phyloP scores from a whole-genome alignment of 2,888 invertebrate species.

The Megaustenia siamemsis region DNA sequence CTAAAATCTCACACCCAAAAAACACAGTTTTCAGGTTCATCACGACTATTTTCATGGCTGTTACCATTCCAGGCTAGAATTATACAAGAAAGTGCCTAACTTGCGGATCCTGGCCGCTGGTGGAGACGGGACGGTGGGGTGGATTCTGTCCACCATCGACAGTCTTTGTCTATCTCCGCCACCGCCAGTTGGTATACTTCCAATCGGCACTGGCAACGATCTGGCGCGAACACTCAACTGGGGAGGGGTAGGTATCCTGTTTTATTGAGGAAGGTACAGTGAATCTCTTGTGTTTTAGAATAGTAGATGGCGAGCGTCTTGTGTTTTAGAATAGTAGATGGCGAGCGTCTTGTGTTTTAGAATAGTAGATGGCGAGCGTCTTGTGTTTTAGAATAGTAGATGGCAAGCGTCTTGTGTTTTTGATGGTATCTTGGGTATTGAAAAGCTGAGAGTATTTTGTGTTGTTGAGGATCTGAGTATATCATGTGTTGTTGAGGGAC shows the following conservation, averaged over 20 bases:
- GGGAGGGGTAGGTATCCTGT: constrained; percentile 88
- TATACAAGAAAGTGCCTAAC: constrained; percentile 96
- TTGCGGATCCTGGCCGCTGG: constrained; percentile 96
- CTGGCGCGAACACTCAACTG: constrained; percentile 97
- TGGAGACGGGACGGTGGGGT: constrained; percentile 98
- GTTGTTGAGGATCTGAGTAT: too few relatives aligned
- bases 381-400: too few relatives aligned
- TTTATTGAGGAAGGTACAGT: constrained; percentile 53
- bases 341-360: too few relatives aligned
- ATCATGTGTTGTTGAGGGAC: too few relatives aligned
- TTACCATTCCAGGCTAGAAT: constrained; percentile 86
- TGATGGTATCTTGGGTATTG: too few relatives aligned
- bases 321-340: too few relatives aligned
- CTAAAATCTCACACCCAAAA: not conserved
- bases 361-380: too few relatives aligned
- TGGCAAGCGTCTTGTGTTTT: too few relatives aligned
- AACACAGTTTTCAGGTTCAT: too few relatives aligned
- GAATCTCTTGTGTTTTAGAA: too few relatives aligned
- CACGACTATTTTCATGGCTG: not conserved
- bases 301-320: too few relatives aligned
- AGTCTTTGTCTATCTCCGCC: constrained; percentile 88
- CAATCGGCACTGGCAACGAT: constrained; percentile 99
- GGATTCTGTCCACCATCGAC: constrained; percentile 97
- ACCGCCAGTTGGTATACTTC: constrained; percentile 94
- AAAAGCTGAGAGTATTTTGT: too few relatives aligned